Evolutionary conservation across 2,113 vertebrate species (phyloP).

Genomic region (Acanthisitta chloris): DNA sequence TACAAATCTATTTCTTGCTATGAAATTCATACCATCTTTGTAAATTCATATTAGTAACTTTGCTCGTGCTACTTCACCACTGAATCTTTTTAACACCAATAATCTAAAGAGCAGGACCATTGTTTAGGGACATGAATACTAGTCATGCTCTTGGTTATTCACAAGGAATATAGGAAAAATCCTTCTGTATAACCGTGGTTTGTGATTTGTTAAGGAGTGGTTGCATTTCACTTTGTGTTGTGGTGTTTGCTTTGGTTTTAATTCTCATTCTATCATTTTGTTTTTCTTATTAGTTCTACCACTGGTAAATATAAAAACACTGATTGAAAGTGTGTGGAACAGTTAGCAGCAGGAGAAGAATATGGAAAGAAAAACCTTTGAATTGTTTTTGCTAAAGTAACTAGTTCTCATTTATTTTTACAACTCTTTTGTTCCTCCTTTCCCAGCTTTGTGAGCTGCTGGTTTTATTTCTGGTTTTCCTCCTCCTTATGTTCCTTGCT

Average conservation of each 20-base stretch:
- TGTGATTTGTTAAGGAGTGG: background rate
- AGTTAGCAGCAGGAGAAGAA: background rate
- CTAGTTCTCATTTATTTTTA: background rate
- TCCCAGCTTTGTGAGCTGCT: background rate
- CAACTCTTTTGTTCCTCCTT: background rate
- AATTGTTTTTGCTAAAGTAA: background rate
- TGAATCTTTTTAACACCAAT: background rate
- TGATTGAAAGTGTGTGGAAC: background rate
- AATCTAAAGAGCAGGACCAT: background rate
- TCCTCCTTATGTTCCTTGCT: background rate
- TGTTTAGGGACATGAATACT: accelerated
- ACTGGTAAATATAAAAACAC: background rate
- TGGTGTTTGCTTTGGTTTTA: background rate
- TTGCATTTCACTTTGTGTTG: background rate
- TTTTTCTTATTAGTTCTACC: background rate
- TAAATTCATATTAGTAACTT: background rate
- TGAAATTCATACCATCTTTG: background rate
- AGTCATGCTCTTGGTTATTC: background rate
- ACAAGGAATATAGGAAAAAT: background rate
- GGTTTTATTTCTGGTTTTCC: background rate
- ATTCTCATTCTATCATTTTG: background rate
- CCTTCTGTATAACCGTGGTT: background rate
- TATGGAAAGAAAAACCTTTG: background rate
- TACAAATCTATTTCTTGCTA: background rate
- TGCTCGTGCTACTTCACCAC: background rate